phyloP scores from a whole-genome alignment of 2,888 invertebrate species.

The Mylabris sibirica region DNA sequence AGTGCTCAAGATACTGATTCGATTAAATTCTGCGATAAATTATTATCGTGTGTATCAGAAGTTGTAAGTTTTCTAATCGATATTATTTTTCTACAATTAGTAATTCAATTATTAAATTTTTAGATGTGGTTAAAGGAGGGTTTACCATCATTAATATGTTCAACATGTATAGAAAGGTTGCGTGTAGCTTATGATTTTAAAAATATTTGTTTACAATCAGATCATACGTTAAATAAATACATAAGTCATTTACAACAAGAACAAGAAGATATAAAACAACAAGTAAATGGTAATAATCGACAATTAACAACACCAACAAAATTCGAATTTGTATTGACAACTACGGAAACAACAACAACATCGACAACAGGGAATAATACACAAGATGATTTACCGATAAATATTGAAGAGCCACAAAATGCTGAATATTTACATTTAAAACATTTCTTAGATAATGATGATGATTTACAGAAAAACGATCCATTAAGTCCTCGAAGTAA shows the following conservation, averaged over 20 bases:
- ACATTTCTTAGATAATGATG: slow-evolving; percentile 57
- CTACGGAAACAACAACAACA: background rate
- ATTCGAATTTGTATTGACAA: slow-evolving; percentile 48
- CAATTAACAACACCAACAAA: slow-evolving; percentile 49
- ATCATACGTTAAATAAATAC: slow-evolving; percentile 52
- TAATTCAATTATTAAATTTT: slow-evolving; percentile 22
- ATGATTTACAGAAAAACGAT: slow-evolving; percentile 49
- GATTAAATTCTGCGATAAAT: slow-evolving; percentile 56
- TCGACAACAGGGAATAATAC: slow-evolving; percentile 26
- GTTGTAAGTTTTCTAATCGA: slow-evolving; percentile 49
- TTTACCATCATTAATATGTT: slow-evolving; percentile 54
- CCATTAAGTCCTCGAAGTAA: slow-evolving; percentile 45
- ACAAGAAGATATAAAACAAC: slow-evolving; percentile 40
- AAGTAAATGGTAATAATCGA: slow-evolving; percentile 29
- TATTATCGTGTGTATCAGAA: slow-evolving; percentile 56
- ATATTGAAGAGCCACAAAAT: slow-evolving; percentile 52
- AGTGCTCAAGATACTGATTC: slow-evolving; percentile 53
- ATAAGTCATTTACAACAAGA: slow-evolving; percentile 45
- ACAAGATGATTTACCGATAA: slow-evolving; percentile 44
- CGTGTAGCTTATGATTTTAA: slow-evolving; percentile 56
- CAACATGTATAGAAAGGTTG: slow-evolving; percentile 54
- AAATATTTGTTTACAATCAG: slow-evolving; percentile 54
- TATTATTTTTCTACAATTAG: background rate
- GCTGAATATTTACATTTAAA: slow-evolving; percentile 56
- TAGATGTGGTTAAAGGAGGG: slow-evolving; percentile 56